Base-by-base conservation (phyloP, 2,888 invertebrate species). In the Hirtodrosophila trivittata region DNA sequence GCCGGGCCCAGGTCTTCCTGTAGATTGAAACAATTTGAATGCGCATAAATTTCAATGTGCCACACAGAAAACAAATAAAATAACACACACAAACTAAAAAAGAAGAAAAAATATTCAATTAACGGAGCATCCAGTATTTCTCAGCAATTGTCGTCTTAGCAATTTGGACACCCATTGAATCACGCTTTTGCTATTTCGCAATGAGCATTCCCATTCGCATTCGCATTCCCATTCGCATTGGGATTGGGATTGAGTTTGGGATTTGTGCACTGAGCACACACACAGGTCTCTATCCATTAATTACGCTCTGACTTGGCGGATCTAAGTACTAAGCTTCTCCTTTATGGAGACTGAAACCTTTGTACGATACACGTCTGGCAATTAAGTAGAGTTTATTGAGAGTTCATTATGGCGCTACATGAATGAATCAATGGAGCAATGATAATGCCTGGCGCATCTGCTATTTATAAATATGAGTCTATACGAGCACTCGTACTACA, bases 21-120 rank as follows among this genome's bases (percentile, higher is more conserved):
- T 37, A 62, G 28, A 73, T 71, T 86, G 75, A 84, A 74, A 81
- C 86, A 64, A 83, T 83, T 83, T 81, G 63, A 86, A 83, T 83
- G 81, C 77, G 81, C 81, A 83, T 84, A 75, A 65, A 66, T 75
- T 76, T 69, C 39, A 59, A 59, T n/a, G 43, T 33, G 50, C 38
- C 47, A 56, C 39, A 38, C 18, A 32, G 33, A 13, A 50, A 14
- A 1, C 1, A 14, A 18, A 45, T 8, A 4, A 37, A 37, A 46
- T 7, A 45, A 49, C 28, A 32, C 12, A 28, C 25, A 43, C 42
- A 50, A 13, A 12, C 13, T n/a, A 8, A 38, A 14, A 3, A 39
- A 8, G 4, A 8, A 49, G 28, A 9, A 28, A 28, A 28, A 28
- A 9, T 6, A 84, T 62, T 82, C 82, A 78, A 78, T 78, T 78